Conservation (phyloP, 2,888 invertebrate species). For the Cryptus armator region DNA sequence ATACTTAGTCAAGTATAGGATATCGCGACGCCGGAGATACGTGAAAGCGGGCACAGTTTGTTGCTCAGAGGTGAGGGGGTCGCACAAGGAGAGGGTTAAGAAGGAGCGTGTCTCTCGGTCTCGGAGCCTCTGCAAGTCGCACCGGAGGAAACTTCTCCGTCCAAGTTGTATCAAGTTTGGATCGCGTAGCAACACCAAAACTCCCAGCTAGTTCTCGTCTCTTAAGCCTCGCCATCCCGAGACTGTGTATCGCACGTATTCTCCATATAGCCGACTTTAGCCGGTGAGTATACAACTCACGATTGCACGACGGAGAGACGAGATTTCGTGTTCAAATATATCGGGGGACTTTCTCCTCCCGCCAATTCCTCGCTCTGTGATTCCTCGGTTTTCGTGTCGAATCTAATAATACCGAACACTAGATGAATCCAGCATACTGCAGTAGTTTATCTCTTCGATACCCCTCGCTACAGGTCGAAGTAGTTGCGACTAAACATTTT, state of each 20-base stretch:
- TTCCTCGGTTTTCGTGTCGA: conserved; percentile 28
- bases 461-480: background rate
- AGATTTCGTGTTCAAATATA: conserved; percentile 28
- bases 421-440: conserved; percentile 15
- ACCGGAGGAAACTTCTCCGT: conserved; percentile 46
- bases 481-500: background rate
- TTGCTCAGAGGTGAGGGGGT: conserved; percentile 38
- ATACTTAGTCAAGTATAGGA: conserved; percentile 9
- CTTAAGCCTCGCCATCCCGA: conserved; percentile 29
- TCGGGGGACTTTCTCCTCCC: conserved; percentile 36
- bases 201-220: conserved; percentile 45
- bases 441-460: conserved; percentile 12
- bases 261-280: background rate
- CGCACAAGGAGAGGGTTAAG: background rate
- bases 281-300: conserved; percentile 19
- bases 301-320: conserved; percentile 34
- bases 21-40: conserved; percentile 36
- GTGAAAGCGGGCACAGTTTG: conserved; percentile 50
- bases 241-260: conserved; percentile 20
- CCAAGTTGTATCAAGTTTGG: conserved; percentile 64
- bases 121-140: conserved; percentile 12
- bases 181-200: conserved; percentile 53
- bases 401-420: conserved; percentile 52
- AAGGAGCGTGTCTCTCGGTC: conserved; percentile 27
- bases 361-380: conserved; percentile 34